phyloP scores from a whole-genome alignment of 1,140 invertebrate genomes.

The Myzus persicae region DNA sequence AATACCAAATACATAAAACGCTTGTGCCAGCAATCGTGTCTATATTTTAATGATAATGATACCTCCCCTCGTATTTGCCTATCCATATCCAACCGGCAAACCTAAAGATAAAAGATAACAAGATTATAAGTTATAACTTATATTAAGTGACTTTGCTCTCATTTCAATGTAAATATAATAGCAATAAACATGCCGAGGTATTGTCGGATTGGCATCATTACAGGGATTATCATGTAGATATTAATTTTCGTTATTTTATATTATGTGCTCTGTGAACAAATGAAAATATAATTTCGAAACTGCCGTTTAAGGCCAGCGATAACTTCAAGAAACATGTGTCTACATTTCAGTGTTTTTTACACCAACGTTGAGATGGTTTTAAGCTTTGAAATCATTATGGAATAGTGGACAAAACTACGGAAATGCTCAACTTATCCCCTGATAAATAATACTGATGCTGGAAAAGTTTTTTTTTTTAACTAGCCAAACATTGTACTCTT shows the following conservation, averaged over 20 bases:
- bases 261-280: too few species aligned
- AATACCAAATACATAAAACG: background rate
- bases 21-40: background rate
- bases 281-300: too few species aligned
- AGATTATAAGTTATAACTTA: background rate
- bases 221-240: background rate
- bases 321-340: background rate
- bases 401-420: background rate
- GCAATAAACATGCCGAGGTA: background rate
- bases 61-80: background rate
- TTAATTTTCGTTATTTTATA: background rate
- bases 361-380: too few species aligned
- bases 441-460: background rate
- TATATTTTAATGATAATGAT: background rate
- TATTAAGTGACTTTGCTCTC: background rate
- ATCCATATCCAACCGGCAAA: background rate
- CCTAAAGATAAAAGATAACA: background rate
- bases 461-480: too few species aligned
- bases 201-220: background rate
- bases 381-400: too few species aligned
- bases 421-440: background rate
- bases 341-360: background rate
- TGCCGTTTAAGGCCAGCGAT: background rate
- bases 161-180: background rate
- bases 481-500: background rate